Evolutionary conservation across 2,113 vertebrate species (phyloP).

Genomic region (Bucco capensis): DNA sequence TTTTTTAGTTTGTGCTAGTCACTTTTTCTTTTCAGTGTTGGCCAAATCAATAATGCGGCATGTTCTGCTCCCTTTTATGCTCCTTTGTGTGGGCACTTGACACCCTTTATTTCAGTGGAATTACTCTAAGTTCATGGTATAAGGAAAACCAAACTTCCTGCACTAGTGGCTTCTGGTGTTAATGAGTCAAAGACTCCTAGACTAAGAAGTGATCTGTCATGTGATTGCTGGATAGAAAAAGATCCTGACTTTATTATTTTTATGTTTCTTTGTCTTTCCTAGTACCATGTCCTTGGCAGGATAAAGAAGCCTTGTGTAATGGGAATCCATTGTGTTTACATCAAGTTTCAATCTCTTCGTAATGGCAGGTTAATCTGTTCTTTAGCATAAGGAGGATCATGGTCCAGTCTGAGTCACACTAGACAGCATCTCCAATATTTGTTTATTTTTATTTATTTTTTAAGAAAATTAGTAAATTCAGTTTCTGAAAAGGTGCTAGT

Average conservation of each 20-base stretch:
- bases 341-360: neutral
- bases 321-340: neutral
- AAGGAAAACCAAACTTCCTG: conserved; percentile 15
- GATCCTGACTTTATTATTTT: neutral
- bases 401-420: neutral
- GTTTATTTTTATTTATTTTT: neutral
- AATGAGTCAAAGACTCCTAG: neutral
- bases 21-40: neutral
- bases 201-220: neutral
- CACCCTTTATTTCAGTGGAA: neutral
- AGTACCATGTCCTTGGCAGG: neutral
- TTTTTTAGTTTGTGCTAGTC: neutral
- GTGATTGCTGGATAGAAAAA: neutral
- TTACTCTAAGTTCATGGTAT: neutral
- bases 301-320: neutral
- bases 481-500: neutral
- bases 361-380: neutral
- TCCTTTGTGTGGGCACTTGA: neutral
- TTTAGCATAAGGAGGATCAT: neutral
- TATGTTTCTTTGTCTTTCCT: neutral
- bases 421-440: neutral
- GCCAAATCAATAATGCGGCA: neutral
- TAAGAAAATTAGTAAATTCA: neutral
- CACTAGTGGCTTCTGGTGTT: neutral
- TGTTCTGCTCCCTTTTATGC: neutral